Conservation (phyloP, 2,113 vertebrate species). For the Vicugna pacos region DNA sequence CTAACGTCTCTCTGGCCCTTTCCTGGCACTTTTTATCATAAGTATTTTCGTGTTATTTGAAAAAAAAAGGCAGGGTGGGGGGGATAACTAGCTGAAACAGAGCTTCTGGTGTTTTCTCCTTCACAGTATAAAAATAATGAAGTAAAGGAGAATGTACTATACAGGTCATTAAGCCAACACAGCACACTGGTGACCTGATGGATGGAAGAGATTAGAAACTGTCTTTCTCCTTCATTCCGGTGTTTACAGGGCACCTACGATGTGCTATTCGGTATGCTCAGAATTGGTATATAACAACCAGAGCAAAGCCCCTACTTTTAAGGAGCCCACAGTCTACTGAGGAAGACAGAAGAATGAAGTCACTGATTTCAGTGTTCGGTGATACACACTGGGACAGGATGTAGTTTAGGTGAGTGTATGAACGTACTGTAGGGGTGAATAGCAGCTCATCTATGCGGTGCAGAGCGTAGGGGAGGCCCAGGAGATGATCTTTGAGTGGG, state of each 20-base stretch:
- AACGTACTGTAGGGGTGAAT: neutral
- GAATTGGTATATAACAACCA: neutral
- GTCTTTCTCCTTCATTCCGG: neutral
- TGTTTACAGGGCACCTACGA: neutral
- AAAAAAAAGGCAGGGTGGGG: neutral
- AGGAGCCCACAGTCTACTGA: neutral
- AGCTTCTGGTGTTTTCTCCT: neutral
- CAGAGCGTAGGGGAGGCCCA: neutral
- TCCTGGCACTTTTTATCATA: neutral
- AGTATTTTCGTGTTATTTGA: constrained; percentile 20
- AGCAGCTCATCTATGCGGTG: neutral
- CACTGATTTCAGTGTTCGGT: too few relatives aligned
- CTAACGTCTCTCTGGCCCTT: constrained; percentile 36
- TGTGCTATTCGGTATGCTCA: neutral
- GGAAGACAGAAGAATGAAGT: neutral
- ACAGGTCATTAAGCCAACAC: neutral
- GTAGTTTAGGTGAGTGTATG: too few relatives aligned
- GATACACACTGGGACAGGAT: neutral
- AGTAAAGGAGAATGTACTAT: neutral
- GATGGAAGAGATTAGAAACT: neutral
- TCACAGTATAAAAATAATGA: neutral
- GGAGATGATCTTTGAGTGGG: neutral
- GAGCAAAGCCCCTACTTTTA: neutral
- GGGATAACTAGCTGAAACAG: constrained; percentile 1
- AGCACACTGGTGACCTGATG: neutral